Conservation (phyloP, 2,113 vertebrate species). For the Rhineura floridana region DNA sequence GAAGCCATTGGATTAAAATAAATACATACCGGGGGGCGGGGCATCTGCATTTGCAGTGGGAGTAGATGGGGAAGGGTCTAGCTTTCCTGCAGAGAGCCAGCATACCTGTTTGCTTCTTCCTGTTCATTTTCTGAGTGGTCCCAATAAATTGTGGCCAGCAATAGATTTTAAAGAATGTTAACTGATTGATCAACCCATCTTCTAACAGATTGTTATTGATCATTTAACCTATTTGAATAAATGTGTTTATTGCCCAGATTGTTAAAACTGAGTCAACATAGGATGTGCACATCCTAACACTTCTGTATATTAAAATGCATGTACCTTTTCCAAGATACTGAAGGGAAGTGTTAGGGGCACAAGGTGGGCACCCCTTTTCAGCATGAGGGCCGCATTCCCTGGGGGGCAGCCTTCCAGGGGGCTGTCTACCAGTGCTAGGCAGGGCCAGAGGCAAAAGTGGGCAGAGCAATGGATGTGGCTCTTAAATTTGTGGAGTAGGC, state of each 20-base stretch:
- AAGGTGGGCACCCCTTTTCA: no score
- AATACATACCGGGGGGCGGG: not conserved
- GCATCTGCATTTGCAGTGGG: not conserved
- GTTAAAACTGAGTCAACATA: no score
- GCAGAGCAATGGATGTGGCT: no score
- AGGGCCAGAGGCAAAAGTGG: no score
- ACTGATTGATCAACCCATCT: not conserved
- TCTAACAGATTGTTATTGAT: not conserved
- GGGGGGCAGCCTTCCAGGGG: no score
- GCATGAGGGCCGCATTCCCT: no score
- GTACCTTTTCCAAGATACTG: not conserved
- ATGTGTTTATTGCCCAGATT: not conserved
- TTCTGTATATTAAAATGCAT: no score
- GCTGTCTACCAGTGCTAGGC: no score
- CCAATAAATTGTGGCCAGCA: not conserved
- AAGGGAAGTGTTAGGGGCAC: not conserved
- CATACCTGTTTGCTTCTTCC: no score
- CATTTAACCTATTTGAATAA: not conserved
- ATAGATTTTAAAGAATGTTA: not conserved
- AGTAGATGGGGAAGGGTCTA: not conserved
- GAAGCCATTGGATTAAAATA: not conserved
- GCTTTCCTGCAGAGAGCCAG: not conserved
- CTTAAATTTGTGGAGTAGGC: no score
- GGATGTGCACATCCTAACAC: no score
- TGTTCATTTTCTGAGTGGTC: not conserved